A percentile compares a stretch with the other conserved stretches of the same genome.
phyloP scores from a whole-genome alignment of 2,113 vertebrate species.

The Cynocephalus volans region DNA sequence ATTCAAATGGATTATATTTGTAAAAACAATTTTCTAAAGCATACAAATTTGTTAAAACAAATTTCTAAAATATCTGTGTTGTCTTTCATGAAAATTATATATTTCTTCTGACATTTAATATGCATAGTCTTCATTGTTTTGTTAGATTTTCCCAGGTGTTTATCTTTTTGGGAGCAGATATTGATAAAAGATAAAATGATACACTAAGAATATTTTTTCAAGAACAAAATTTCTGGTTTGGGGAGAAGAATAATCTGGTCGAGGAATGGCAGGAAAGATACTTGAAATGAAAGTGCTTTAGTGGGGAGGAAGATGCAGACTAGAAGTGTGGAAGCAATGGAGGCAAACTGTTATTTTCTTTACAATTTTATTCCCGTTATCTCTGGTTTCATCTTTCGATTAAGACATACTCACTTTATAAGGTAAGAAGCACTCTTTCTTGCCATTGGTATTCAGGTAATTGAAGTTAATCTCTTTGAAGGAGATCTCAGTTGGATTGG shows the following conservation, averaged over 20 bases:
- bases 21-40: not conserved
- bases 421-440: slow-evolving; percentile 1
- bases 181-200: not conserved
- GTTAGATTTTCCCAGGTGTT: not conserved
- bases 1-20: not conserved
- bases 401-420: not conserved
- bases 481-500: slow-evolving; percentile 56
- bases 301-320: not conserved
- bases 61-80: not conserved
- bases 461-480: slow-evolving; percentile 74
- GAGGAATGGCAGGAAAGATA: not conserved
- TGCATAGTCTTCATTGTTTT: not conserved
- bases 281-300: not conserved
- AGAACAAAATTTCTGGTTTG: not conserved
- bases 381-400: not conserved
- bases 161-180: not conserved
- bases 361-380: not conserved
- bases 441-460: slow-evolving; percentile 61
- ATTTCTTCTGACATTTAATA: not conserved
- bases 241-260: not conserved
- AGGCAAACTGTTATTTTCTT: not conserved
- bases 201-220: not conserved
- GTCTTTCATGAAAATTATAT: not conserved
- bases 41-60: not conserved
- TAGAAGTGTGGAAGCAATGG: not conserved